A percentile compares a stretch with the other conserved stretches of the same genome.
Conservation (phyloP, 2,113 vertebrate species). For the Hemiprocne comata region DNA sequence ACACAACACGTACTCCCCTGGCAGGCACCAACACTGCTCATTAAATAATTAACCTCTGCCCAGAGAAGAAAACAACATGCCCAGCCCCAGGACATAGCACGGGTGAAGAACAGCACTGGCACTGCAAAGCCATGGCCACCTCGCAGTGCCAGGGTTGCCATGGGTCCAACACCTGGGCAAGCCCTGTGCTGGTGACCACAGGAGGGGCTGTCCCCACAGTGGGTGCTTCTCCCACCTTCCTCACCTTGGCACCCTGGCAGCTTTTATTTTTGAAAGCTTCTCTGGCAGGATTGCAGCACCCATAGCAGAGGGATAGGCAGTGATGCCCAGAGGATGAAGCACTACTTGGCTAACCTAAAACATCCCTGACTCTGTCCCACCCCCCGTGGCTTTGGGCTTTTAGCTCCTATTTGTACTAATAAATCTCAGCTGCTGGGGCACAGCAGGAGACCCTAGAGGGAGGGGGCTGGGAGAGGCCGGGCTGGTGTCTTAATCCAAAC, state of each 20-base stretch:
- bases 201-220: background rate
- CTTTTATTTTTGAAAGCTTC: background rate
- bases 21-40: background rate
- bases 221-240: background rate
- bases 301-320: background rate
- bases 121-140: background rate
- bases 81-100: background rate
- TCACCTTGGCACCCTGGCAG: accelerated
- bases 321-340: background rate
- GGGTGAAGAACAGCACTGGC: background rate
- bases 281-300: background rate
- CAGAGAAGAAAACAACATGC: background rate
- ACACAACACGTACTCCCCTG: background rate
- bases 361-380: background rate
- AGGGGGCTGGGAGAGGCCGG: background rate
- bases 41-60: slow-evolving; percentile 10
- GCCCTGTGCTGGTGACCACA: accelerated
- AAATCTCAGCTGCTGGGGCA: background rate
- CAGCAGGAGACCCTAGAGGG: background rate
- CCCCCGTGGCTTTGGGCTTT: background rate
- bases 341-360: background rate
- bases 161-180: accelerated
- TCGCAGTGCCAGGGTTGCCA: accelerated
- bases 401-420: slow-evolving; percentile 4
- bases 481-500: background rate